Conservation (phyloP, 1,140 invertebrate species). For the Teleogryllus occipitalis region DNA sequence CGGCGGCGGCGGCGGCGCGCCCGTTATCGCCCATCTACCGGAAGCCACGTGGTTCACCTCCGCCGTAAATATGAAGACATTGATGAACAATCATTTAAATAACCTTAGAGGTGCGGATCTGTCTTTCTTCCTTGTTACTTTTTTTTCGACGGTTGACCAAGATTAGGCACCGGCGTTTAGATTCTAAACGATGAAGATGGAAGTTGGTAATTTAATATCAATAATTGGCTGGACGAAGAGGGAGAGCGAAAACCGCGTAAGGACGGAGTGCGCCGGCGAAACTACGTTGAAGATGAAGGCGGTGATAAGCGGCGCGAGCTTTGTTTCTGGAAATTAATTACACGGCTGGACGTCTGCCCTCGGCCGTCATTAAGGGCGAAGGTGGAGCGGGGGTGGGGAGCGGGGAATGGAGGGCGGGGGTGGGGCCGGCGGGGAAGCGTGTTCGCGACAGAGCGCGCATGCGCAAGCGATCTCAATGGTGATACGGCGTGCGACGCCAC, state of each 20-base stretch:
- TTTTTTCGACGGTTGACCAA: neutral
- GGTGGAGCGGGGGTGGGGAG: neutral
- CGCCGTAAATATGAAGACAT: constrained; percentile 1
- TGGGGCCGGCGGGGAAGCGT: neutral
- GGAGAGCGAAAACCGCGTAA: neutral
- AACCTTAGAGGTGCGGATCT: neutral
- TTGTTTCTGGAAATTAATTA: constrained; percentile 6
- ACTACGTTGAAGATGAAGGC: neutral
- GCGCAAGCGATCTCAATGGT: too few species aligned
- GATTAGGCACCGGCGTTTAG: neutral
- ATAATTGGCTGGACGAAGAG: neutral
- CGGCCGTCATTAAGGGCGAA: neutral
- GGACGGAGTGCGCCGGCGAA: neutral
- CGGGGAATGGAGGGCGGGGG: neutral
- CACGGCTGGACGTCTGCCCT: neutral
- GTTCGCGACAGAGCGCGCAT: neutral
- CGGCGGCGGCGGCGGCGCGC: too few species aligned
- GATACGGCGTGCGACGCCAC: too few species aligned
- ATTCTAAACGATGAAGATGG: neutral
- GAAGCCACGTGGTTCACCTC: neutral
- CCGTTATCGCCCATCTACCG: neutral
- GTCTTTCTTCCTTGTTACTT: neutral
- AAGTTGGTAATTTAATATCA: neutral
- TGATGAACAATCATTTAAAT: constrained; percentile 2
- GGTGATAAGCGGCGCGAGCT: neutral